Conservation (phyloP, 2,888 invertebrate genomes). For the Drosophila merina region DNA sequence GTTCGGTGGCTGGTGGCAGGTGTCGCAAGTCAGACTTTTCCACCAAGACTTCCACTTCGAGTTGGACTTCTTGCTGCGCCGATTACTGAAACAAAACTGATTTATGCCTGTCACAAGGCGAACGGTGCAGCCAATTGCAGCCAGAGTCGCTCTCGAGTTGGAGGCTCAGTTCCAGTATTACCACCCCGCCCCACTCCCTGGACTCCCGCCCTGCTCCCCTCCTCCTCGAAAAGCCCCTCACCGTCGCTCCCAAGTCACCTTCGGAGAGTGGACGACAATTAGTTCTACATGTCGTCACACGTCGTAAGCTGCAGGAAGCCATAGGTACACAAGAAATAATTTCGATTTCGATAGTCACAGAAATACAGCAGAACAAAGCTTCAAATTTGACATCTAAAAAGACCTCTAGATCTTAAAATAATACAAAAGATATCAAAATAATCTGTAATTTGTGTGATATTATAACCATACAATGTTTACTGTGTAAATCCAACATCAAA, state of each 20-base stretch:
- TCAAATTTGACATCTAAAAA: not conserved
- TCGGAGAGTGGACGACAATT: conserved; percentile 79
- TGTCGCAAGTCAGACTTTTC: conserved; percentile 10
- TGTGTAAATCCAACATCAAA: conserved; percentile 5
- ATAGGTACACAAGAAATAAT: conserved; percentile 24
- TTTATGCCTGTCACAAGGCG: conserved; percentile 76
- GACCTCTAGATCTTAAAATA: too few relatives aligned
- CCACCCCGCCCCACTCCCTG: conserved; percentile 43
- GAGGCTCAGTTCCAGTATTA: conserved; percentile 27
- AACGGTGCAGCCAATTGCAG: conserved; percentile 56
- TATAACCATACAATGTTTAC: not conserved
- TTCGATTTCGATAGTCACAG: not conserved
- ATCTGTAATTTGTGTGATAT: too few relatives aligned
- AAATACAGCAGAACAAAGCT: not conserved
- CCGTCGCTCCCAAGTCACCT: conserved; percentile 9
- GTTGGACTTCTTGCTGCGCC: conserved; percentile 68
- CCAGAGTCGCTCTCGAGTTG: conserved; percentile 24
- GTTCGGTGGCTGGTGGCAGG: conserved; percentile 14
- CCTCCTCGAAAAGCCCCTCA: conserved; percentile 1
- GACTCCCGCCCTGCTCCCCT: conserved; percentile 13
- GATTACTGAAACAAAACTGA: conserved; percentile 78
- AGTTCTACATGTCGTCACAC: conserved; percentile 82
- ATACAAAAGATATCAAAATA: too few relatives aligned
- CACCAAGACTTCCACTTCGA: conserved; percentile 29
- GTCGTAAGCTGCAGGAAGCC: conserved; percentile 82